phyloP scores from a whole-genome alignment of 2,888 invertebrate genomes.

The Hydrotaea cyrtoneurina region DNA sequence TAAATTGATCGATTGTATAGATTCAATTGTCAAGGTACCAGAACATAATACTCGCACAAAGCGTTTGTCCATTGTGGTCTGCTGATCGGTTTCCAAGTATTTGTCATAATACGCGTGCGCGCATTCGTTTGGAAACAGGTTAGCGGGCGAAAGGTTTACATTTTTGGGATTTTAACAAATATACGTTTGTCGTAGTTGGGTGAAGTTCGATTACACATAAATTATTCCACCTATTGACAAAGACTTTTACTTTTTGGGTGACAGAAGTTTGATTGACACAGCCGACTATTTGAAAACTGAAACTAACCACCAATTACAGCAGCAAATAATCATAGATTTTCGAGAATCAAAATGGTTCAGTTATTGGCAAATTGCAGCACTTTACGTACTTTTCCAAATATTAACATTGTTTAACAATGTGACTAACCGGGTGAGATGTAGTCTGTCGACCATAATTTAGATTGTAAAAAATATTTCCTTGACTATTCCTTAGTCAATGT shows the following conservation, averaged over 20 bases:
- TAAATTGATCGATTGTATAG: conserved; percentile 40
- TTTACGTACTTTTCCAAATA: too few relatives aligned
- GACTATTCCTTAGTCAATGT: too few relatives aligned
- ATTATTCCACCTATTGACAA: background rate
- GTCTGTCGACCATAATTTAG: too few relatives aligned
- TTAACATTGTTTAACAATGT: too few relatives aligned
- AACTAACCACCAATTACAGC: too few relatives aligned
- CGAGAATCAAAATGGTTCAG: too few relatives aligned
- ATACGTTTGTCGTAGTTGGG: background rate
- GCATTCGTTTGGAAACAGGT: background rate
- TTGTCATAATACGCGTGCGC: conserved; percentile 38
- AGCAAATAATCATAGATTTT: too few relatives aligned
- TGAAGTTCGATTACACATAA: background rate
- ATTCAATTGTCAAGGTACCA: conserved; percentile 38
- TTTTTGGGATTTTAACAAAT: background rate
- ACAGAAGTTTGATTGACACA: background rate
- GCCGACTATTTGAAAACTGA: too few relatives aligned
- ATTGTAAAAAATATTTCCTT: too few relatives aligned
- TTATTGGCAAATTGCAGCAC: too few relatives aligned
- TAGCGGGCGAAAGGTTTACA: background rate
- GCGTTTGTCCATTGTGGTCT: conserved; percentile 2
- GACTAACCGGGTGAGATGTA: too few relatives aligned
- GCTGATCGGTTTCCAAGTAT: conserved; percentile 21
- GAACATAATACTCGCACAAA: conserved; percentile 19
- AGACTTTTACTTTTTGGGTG: background rate